Evolutionary conservation across 2,113 vertebrate species (phyloP), one percentile per base, ranked within the genome.

Genomic region (Prietella phreatophila): DNA sequence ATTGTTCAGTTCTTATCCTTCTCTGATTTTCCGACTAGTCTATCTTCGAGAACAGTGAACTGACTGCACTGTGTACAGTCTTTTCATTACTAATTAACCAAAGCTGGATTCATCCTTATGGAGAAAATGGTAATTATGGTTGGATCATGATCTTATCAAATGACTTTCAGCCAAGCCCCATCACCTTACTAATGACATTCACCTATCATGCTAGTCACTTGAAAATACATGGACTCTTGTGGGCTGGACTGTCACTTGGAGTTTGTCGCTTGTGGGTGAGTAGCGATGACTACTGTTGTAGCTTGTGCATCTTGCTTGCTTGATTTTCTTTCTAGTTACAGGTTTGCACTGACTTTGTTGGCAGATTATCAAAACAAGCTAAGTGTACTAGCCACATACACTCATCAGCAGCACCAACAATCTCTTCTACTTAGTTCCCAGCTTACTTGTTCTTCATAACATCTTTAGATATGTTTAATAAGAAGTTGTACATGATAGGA

Each of bases 21-120:
- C 42, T 86, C 20, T 83, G 55, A 82, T 89, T 13, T 82, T 86
- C 19, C 20, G 56, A 86, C 79, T 76, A 89, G 69, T 79, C 85
- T 61, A 56, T 71, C 65, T 39, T 65, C 56, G 33, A 56, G 47
- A 56, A 60, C 69, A 22, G 42, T 67, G 36, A 75, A 36, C 69
- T 56, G 25, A 58, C 27, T 42, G 33, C 58, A 56, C 13, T 22
- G 42, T 15, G 17, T 39, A 58, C 7, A 15, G 15, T 33, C 58
- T 89, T 86, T 27, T 69, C 33, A 39, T 86, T 17, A 61, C n/a
- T 82, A 82, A 83, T 75, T 86, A 76, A 73, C 78, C 56, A 82
- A 82, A 33, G 78, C 83, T 22, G 50, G 36, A 63, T 85, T 82
- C 27, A 83, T 71, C 36, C 63, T 56, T 78, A 78, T 65, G 56